These are phyloP conservation scores for Laupala kohalensis DNA, from an alignment of 1,140 invertebrate species.

Conservation along the genomic window DNA sequence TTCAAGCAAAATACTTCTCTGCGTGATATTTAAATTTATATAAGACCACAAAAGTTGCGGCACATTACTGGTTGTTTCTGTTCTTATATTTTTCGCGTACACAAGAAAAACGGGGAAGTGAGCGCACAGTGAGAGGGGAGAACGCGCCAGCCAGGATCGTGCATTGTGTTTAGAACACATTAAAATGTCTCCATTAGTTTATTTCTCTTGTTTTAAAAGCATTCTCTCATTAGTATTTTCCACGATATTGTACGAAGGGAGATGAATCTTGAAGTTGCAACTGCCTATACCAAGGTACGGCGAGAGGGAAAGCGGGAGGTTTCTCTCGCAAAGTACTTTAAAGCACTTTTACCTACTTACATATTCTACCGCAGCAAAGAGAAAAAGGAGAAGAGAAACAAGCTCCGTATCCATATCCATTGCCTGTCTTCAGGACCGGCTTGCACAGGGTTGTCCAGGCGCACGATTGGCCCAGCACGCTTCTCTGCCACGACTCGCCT, in stretches of 20 bases:
- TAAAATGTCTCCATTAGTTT: constrained; percentile 14
- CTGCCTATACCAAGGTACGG: background rate
- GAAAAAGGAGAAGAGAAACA: background rate
- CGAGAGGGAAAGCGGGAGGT: background rate
- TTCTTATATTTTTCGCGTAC: background rate
- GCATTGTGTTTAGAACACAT: constrained; percentile 5
- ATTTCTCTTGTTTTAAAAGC: constrained; percentile 18
- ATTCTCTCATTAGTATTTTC: constrained; percentile 19
- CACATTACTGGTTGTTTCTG: background rate
- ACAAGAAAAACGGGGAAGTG: background rate
- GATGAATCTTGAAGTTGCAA: background rate
- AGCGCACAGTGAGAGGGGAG: background rate
- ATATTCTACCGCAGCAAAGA: constrained; percentile 5
- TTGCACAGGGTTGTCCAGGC: background rate
- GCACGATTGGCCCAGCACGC: no score
- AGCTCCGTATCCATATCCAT: background rate
- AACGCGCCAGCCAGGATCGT: background rate
- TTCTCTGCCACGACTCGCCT: no score
- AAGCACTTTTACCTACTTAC: constrained; percentile 15
- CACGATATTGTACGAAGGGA: constrained; percentile 6
- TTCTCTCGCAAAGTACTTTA: constrained; percentile 1
- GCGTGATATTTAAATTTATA: background rate
- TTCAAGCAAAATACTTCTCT: background rate
- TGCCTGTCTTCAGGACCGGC: background rate
- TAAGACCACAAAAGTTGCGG: background rate